Base-by-base conservation (phyloP, 2,113 vertebrate species). In the Damaliscus lunatus region DNA sequence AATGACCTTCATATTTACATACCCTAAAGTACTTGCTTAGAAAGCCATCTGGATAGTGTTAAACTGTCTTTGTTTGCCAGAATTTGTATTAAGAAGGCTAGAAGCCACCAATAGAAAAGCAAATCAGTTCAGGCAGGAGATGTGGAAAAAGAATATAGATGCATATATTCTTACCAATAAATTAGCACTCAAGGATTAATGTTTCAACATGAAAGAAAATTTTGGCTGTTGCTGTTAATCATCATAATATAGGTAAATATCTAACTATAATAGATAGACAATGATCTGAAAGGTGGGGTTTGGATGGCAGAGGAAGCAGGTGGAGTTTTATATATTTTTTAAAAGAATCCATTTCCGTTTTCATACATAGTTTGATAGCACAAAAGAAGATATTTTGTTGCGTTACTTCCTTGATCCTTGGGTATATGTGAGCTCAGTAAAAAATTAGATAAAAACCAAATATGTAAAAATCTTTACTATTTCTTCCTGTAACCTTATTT, bases 1-100 rank as follows among this genome's bases (percentile, higher is more conserved):
- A 96, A 92, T 82, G 77, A 96, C 85, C 85, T 94, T 33, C 7
- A 3, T 85, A 62, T 82, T 98, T 96, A 94, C 57, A 82, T 88
- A 86, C 25, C 19, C 59, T 9, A 92, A 96, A 55, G n/a, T 91
- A 89, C 55, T 78, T 96, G 86, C 43, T 83, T 62, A 62, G 43
- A 86, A 82, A 96, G 59, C 86, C 89, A 74, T 91, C 82, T 96
- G 91, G 91, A 93, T 50, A 91, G 36, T 59, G 60, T 88, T 60
- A 59, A 53, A 89, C 15, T 64, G 36, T 40, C 52, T 80, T 87
- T 60, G 3, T 93, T 93, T 80, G 46, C 46, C 96, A 96, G 71
- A 55, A 92, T 83, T 96, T 92, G 78, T 86, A 64, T 59, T 84
- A 93, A 83, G 43, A 91, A 23, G 33, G 55, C 43, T 83, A 36